Evolutionary conservation across 2,888 invertebrate species (phyloP).

Genomic region (Hemicrepidius hirtus): DNA sequence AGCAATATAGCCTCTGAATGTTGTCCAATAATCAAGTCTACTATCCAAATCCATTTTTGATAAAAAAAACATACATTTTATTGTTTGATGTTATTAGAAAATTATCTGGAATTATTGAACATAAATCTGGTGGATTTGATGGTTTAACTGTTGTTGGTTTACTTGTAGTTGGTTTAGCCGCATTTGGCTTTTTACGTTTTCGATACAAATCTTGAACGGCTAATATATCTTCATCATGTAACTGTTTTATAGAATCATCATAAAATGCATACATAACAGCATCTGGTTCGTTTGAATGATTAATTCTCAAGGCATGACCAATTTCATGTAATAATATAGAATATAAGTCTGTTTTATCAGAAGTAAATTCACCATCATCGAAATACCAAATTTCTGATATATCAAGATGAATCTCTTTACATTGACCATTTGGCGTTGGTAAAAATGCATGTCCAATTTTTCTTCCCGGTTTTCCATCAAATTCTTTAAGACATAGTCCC

Average conservation of each 20-base stretch:
- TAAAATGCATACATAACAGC: background rate
- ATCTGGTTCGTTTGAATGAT: conserved; percentile 1
- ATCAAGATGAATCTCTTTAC: conserved; percentile 5
- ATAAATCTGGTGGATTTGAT: background rate
- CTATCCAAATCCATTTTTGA: conserved; percentile 2
- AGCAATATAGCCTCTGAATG: background rate
- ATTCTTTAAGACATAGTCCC: background rate
- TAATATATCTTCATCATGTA: conserved; percentile 5
- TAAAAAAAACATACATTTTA: conserved; percentile 1
- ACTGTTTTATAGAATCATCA: conserved; percentile 2
- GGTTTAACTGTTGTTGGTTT: background rate
- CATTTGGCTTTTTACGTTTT: background rate
- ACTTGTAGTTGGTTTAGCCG: background rate
- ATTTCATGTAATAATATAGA: conserved; percentile 5
- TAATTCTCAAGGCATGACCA: conserved; percentile 2
- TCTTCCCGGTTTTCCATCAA: conserved; percentile 1
- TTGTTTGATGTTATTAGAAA: background rate
- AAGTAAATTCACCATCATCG: background rate
- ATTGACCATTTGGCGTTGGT: background rate
- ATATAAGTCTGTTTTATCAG: conserved; percentile 2
- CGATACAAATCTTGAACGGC: background rate
- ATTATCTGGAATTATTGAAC: conserved; percentile 3
- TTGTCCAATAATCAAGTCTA: background rate
- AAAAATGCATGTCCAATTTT: background rate
- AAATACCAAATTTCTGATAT: conserved; percentile 5